A percentile compares a stretch with the other conserved stretches of the same genome.
Conservation (phyloP, 2,797 vertebrate species). For the Tauraco hartlaubi region DNA sequence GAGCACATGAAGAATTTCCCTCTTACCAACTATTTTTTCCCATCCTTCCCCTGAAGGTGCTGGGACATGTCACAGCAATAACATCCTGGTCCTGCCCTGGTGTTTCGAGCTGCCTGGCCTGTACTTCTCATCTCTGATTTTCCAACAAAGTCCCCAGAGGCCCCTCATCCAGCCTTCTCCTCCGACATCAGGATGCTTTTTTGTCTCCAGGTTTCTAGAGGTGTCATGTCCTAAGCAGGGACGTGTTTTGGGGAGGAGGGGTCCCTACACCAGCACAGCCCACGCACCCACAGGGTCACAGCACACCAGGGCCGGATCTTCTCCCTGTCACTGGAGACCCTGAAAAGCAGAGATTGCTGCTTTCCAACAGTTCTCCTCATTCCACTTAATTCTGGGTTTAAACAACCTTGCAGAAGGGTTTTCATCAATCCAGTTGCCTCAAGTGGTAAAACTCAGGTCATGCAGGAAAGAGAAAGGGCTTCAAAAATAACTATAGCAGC, state of each 20-base stretch:
- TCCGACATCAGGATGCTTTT: neutral
- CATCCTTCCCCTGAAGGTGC: neutral
- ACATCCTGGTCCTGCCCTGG: neutral
- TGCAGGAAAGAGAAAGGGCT: fast-evolving
- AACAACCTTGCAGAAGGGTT: neutral
- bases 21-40: neutral
- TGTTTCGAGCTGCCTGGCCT: neutral
- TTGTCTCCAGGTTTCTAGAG: neutral
- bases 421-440: neutral
- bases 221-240: neutral
- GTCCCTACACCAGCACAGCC: neutral
- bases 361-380: neutral
- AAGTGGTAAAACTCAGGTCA: neutral
- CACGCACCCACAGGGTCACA: neutral
- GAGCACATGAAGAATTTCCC: neutral
- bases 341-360: neutral
- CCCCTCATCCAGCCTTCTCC: neutral
- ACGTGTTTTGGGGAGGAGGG: neutral
- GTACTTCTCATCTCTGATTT: neutral
- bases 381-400: neutral
- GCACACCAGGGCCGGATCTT: fast-evolving
- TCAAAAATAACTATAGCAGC: neutral
- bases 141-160: neutral
- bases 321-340: neutral
- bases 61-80: neutral